These are phyloP conservation scores for Pristionchus entomophagus DNA, from an alignment of 2,888 invertebrate species.

Conservation along the genomic window DNA sequence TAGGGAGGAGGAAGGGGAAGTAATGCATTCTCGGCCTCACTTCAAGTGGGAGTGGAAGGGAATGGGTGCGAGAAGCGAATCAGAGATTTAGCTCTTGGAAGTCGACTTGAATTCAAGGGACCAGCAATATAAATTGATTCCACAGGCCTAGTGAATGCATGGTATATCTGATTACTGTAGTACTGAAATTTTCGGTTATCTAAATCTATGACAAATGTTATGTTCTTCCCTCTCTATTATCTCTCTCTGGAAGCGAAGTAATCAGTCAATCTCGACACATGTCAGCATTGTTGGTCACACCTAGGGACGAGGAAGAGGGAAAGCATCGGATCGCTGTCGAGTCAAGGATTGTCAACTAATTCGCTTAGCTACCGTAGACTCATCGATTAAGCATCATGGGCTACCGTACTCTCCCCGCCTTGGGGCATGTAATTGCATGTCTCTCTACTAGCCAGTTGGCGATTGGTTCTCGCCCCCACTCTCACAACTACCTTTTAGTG, in stretches of 20 bases:
- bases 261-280: conserved; percentile 17
- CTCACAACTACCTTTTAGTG: conserved; percentile 18
- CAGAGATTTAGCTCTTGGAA: background rate
- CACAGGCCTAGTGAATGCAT: too few species aligned
- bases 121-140: too few species aligned
- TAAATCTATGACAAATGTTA: too few species aligned
- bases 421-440: conserved; percentile 9
- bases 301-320: background rate
- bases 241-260: background rate
- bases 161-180: too few species aligned
- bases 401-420: background rate
- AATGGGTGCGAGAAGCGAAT: conserved; percentile 13
- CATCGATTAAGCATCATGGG: too few species aligned
- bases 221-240: conserved; percentile 7
- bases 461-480: conserved; percentile 25
- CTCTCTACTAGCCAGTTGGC: conserved; percentile 4
- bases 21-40: conserved; percentile 38
- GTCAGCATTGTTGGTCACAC: conserved; percentile 14
- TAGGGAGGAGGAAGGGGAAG: conserved; percentile 8
- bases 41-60: background rate
- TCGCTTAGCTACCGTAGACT: too few species aligned
- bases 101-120: background rate
- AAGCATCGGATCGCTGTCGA: background rate
- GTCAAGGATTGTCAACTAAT: too few species aligned
- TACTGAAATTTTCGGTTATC: too few species aligned